Evolutionary conservation across 2,888 invertebrate species (phyloP), one percentile per base, ranked within the genome.

Genomic region (Pantelozetes paolii): DNA sequence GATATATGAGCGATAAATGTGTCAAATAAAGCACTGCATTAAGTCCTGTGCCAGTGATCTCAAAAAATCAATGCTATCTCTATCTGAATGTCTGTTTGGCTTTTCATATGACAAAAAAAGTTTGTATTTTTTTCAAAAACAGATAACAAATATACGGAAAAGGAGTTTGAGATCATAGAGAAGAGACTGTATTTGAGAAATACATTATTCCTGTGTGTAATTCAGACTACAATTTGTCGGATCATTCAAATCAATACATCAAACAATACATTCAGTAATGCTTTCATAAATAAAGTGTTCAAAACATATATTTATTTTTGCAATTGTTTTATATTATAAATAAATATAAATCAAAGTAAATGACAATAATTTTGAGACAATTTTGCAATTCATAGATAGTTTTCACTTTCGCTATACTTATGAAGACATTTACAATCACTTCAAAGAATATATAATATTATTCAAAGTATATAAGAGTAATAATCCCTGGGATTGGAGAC

Each of bases 31-130:
- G 32, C 13, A 42, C 42, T 23, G 42, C 20, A 64, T 64, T 67
- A 67, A 42, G 32, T 67, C 30, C 15, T 23, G 42, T 42, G 42
- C 40, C 42, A 64, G 67, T 23, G 42, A 67, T 67, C 67, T 67
- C 18, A 62, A n/a, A 67, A 67, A 67, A 67, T 67, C 67, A 67
- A 67, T 67, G 67, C 67, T 42, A 67, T 59, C 59, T 59, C 59
- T 59, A 30, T 40, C 67, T 62, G 32, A 62, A 62, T n/a, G 62
- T 62, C 32, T 30, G 32, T 62, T 32, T 5, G 32, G 6, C 28
- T 30, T 28, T 36, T 32, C 15, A 6, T 30, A 30, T 62, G 32
- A 32, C 30, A 62, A 32, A n/a, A n/a, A n/a, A n/a, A 62, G 6
- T 18, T 15, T 15, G 57, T 32, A 62, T 62, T 62, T 32, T 62